Percentiles rank a stretch among this genome's conserved stretches.
Evolutionary conservation across 2,888 invertebrate species (phyloP).

Genomic region (Plagiodera versicolora): DNA sequence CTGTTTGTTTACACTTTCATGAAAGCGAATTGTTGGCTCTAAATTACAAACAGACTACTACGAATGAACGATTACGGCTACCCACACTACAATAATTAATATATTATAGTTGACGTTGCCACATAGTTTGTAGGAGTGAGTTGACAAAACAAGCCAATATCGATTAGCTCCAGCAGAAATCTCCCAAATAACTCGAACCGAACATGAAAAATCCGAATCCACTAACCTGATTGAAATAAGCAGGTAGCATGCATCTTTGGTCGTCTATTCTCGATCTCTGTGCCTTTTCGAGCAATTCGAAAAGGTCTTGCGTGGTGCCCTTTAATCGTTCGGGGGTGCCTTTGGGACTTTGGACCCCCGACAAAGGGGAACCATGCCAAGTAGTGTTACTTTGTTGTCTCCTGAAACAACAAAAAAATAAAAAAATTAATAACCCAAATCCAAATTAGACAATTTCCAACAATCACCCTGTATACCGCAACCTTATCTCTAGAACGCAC

Average conservation of each 20-base stretch:
- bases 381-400: conserved; percentile 64
- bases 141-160: too few relatives aligned
- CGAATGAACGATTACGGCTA: not conserved
- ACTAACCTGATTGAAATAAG: conserved; percentile 85
- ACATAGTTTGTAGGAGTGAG: too few relatives aligned
- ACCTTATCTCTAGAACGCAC: not conserved
- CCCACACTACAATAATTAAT: not conserved
- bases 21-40: not conserved
- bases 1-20: not conserved
- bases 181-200: too few relatives aligned
- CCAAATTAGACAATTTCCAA: too few relatives aligned
- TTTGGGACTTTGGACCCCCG: conserved; percentile 33
- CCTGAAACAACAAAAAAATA: conserved; percentile 55
- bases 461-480: too few relatives aligned
- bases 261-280: conserved; percentile 95
- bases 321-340: conserved; percentile 55
- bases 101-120: not conserved
- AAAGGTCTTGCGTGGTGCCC: conserved; percentile 74
- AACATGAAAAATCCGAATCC: too few relatives aligned
- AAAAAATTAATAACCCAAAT: too few relatives aligned
- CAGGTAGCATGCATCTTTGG: conserved; percentile 94
- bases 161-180: too few relatives aligned
- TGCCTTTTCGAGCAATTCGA: conserved; percentile 90
- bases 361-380: conserved; percentile 47
- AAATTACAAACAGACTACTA: not conserved